Evolutionary conservation across 2,113 vertebrate genomes (phyloP), one percentile per base, ranked within the genome.

Genomic region (Perccottus glenii): DNA sequence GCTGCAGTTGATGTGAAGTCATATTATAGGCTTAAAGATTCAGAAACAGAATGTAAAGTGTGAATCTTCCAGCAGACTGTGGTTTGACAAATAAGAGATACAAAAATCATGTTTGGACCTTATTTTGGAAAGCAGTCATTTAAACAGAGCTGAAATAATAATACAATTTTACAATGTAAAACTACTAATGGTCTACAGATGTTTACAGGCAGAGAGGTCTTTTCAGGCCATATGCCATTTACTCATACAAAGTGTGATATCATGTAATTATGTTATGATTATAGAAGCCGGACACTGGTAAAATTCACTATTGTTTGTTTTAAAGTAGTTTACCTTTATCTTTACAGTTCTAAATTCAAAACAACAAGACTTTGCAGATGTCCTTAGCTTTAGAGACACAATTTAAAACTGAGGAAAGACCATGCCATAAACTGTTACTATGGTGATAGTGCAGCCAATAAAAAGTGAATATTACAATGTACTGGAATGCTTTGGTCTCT

Each of bases 401-500:
- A 4, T 12, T 14, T 46, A 46, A 46, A 46, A 11, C 12, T 9
- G 52, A 55, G 52, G 52, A 36, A 55, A 14, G 6, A 36, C 52
- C 52, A 46, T 38, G 9, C 0, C 27, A 38, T 9, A 44, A 46
- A 68, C 6, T 15, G 16, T 33, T 33, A 32, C 6, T 12, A 14
- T 6, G 12, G 15, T 36, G 27, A 62, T 45, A 11, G 32, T 27
- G 35, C 33, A 12, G 33, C 52, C 52, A 55, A 55, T 3, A 0
- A 0, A 47, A 52, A 14, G 4, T 40, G 5, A 43, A 36, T 12
- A 38, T 15, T 49, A 33, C 52, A 53, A 44, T 52, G 58, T 36
- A 27, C 7, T 49, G 43, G 63, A 61, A 62, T 32, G 64, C 51
- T 3, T 11, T 50, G 53, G 49, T 60, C 70, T 66, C 71, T 70